These are phyloP conservation scores for Himalopsyche japonica DNA, from an alignment of 2,888 invertebrate species.

Conservation along the genomic window DNA sequence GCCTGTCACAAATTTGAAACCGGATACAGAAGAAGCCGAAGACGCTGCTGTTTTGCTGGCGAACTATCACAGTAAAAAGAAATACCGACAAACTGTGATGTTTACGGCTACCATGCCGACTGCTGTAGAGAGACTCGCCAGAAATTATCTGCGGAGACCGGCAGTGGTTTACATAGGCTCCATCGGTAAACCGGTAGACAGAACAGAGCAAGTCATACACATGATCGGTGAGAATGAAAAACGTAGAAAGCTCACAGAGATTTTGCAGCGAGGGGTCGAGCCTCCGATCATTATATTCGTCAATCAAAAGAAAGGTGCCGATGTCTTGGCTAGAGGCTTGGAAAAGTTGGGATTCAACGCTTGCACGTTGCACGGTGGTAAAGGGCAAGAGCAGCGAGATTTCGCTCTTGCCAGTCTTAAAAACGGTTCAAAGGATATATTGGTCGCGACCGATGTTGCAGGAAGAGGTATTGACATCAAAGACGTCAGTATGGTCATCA, in stretches of 20 bases:
- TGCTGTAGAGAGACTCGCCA: conserved; percentile 93
- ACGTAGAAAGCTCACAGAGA: conserved; percentile 92
- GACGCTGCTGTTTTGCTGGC: conserved; percentile 87
- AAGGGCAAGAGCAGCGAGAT: conserved; percentile 99
- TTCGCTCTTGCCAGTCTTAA: conserved; percentile 97
- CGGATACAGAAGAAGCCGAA: conserved; percentile 97
- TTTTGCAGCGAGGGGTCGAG: conserved; percentile 84
- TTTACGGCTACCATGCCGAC: conserved; percentile 99
- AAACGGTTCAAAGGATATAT: conserved; percentile 92
- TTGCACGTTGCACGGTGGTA: conserved; percentile 97
- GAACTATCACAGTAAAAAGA: conserved; percentile 94
- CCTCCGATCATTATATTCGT: conserved; percentile 99
- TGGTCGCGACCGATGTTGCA: conserved; percentile 99
- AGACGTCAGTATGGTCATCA: conserved; percentile 98
- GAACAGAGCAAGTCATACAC: conserved; percentile 96
- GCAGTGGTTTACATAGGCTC: conserved; percentile 98
- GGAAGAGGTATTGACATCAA: conserved; percentile 99
- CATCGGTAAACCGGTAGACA: conserved; percentile 94
- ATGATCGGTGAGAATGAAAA: conserved; percentile 96
- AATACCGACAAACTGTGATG: conserved; percentile 99
- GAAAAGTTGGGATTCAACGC: conserved; percentile 97
- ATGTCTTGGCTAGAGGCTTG: conserved; percentile 93
- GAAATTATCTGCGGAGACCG: conserved; percentile 92
- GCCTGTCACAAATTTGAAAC: conserved; percentile 97
- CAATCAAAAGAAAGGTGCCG: conserved; percentile 99